Evolutionary conservation across 2,113 vertebrate genomes (phyloP).

Genomic region (Perca fluviatilis): DNA sequence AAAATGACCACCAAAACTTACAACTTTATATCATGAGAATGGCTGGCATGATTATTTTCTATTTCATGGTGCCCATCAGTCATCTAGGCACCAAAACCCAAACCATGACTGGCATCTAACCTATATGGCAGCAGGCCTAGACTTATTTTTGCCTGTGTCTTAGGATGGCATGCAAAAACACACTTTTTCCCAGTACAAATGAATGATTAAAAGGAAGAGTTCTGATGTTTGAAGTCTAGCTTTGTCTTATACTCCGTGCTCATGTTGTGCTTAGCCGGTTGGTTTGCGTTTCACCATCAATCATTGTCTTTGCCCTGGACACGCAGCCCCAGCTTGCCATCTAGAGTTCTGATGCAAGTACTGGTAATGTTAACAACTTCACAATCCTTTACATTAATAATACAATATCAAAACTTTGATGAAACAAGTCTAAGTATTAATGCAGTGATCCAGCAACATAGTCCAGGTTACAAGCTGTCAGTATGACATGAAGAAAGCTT

Average conservation of each 20-base stretch:
- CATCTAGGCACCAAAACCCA: conserved; percentile 48
- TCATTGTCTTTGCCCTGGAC: conserved; percentile 15
- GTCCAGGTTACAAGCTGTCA: conserved; percentile 6
- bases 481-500: background rate
- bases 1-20: conserved; percentile 52
- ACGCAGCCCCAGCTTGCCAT: background rate
- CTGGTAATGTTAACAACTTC: conserved; percentile 5
- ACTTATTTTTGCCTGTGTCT: conserved; percentile 38
- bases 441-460: background rate
- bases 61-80: conserved; percentile 22
- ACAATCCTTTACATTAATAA: conserved; percentile 35
- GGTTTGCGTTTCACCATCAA: conserved; percentile 5
- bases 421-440: conserved; percentile 24
- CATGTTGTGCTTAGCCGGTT: background rate
- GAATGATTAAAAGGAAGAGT: conserved; percentile 43
- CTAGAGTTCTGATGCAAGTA: conserved; percentile 18
- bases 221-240: conserved; percentile 32
- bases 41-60: conserved; percentile 13
- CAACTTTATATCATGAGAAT: conserved; percentile 27
- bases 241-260: background rate
- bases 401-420: conserved; percentile 13
- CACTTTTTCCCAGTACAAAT: conserved; percentile 29
- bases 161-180: conserved; percentile 30
- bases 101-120: conserved; percentile 54
- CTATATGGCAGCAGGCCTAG: background rate